Evolutionary conservation across 1,140 invertebrate species (phyloP), one percentile per base, ranked within the genome.

Genomic region (Hyphantria cunea): DNA sequence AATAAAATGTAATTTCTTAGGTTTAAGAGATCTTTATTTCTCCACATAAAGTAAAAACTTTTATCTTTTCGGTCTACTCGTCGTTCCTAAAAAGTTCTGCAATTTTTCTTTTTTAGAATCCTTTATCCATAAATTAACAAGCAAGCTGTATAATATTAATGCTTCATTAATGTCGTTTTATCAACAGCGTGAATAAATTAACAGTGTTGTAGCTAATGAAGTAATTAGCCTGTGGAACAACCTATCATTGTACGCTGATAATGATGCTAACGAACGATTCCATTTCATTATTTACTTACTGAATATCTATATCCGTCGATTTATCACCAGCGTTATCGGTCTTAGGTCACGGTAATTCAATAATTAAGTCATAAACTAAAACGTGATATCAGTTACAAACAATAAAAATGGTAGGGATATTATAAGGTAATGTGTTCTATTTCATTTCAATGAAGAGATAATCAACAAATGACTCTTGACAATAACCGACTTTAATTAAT

Each of bases 151-250:
- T 25, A 25, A 25, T 25, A 25, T 44, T n/a, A 13, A 13, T 44
- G 12, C 2, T 6, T 7, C 6, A 44, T 44, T 44, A 44, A 12
- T 13, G n/a, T 9, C n/a, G 13, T 44, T 13, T 44, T 44, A 44
- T 34, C 14, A 31, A 31, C 45, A 37, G 45, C 34, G 45, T 31
- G 13, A 14, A 14, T 48, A 58, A n/a, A 48, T 48, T 58, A 48
- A 31, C 33, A 49, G 14, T n/a, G 55, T 49, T 31, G 12, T 44
- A 48, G 44, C 33, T 58, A 58, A 58, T 58, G 55, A 58, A 58
- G 55, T 58, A 58, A 58, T 58, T 58, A 58, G 54, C 44, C 8
- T 10, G 32, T 0, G 17, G 55, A 31, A 58, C 55, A 58, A 49
- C 55, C 44, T 14, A 44, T 39, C 55, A 48, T 58, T 58, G 45